Evolutionary conservation across 2,797 vertebrate genomes (phyloP), one percentile per base, ranked within the genome.

Genomic region (Onychomys torridus): DNA sequence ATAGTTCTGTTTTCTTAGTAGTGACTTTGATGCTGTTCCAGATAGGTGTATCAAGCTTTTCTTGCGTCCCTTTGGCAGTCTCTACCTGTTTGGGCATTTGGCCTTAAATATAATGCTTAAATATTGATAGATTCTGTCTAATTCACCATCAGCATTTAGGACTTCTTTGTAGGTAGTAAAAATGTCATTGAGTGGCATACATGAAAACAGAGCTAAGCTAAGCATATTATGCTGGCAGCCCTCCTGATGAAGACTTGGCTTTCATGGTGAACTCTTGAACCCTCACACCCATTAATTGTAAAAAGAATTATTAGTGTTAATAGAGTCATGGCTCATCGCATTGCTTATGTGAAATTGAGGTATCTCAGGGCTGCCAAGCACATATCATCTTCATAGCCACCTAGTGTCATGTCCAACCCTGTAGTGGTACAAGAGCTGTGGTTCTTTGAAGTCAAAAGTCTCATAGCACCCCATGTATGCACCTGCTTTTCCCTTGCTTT

Each of bases 251-350:
- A 93, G n/a, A 71, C 57, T 89, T 77, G 25, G 43, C 19, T 93
- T 78, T 92, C 55, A 16, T 11, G 32, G 85, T 84, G 65, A 95
- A 93, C 82, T 95, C 85, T 75, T 94, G 93, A 96, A 91, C 40
- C 9, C 2, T 3, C 23, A 13, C 5, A 91, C 55, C 19, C 69
- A 95, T 96, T 43, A 34, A 63, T 78, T 78, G 25, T 71, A 73
- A 75, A 92, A 96, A 59, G 7, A 79, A 73, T 79, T 71, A 81
- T 92, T 67, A 76, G 11, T 43, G 23, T 52, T 86, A 92, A 17
- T 73, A 79, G 40, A 59, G 25, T 63, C 71, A 40, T 93, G 85
- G 23, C 14, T 88, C 14, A 40, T 75, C 27, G 16, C 32, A 40
- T 78, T 17, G 13, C 49, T 94, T 69, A 75, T 21, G 32, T 63